These are phyloP conservation scores for Halocynthia roretzi DNA, from an alignment of 23 tunicate species.

Conservation along the genomic window DNA sequence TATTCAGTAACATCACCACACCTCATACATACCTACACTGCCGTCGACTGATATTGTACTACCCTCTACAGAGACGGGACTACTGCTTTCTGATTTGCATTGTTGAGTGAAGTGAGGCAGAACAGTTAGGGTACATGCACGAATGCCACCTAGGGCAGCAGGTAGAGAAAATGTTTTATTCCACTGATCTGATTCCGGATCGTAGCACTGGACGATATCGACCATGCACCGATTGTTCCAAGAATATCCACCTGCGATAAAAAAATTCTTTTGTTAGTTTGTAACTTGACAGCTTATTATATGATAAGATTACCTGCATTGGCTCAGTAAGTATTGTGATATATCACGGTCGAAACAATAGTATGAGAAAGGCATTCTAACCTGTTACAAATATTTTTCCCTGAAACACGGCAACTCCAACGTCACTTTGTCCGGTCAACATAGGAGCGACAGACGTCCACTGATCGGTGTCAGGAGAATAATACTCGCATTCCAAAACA, in stretches of 20 bases:
- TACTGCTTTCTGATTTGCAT: constrained; percentile 1
- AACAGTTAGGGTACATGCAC: constrained; percentile 92
- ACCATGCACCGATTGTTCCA: constrained; percentile 99
- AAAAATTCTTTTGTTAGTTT: neutral
- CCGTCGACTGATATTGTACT: neutral
- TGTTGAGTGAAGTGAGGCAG: constrained; percentile 59
- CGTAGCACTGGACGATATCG: constrained; percentile 95
- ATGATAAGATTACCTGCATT: no score
- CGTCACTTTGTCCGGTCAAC: constrained; percentile 97
- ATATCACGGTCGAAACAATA: no score
- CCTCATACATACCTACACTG: no score
- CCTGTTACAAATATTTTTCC: constrained; percentile 88
- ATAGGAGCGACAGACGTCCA: constrained; percentile 94
- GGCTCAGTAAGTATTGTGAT: no score
- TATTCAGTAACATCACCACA: no score
- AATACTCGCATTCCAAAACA: constrained; percentile 92
- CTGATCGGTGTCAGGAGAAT: constrained; percentile 75
- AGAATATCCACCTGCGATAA: constrained; percentile 75
- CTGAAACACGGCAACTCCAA: constrained; percentile 91
- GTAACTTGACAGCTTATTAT: neutral
- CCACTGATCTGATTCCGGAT: constrained; percentile 79
- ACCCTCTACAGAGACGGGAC: constrained; percentile 8
- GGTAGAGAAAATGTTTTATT: constrained; percentile 80
- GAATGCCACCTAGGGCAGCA: constrained; percentile 90
- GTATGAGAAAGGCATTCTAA: neutral